Evolutionary conservation across 2,113 vertebrate species (phyloP).

Genomic region (Scortum barcoo): DNA sequence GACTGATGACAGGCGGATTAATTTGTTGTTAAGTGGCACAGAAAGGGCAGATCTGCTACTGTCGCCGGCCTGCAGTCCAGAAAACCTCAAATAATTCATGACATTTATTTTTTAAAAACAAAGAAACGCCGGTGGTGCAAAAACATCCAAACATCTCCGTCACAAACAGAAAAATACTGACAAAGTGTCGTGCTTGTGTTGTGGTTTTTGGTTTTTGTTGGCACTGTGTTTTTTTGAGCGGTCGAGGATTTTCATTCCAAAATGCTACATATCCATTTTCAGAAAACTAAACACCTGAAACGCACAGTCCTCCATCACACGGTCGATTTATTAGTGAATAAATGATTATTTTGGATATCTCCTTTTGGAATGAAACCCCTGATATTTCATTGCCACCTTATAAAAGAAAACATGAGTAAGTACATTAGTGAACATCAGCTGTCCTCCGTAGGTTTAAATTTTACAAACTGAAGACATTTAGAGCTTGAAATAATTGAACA

Average conservation of each 20-base stretch:
- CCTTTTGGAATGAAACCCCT: conserved; percentile 37
- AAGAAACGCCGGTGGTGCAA: background rate
- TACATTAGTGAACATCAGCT: background rate
- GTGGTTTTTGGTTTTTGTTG: conserved; percentile 36
- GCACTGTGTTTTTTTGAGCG: background rate
- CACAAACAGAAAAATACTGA: conserved; percentile 12
- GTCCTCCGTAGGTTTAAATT: background rate
- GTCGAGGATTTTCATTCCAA: conserved; percentile 54
- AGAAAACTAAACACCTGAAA: conserved; percentile 1
- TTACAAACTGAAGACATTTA: background rate
- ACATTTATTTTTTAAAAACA: background rate
- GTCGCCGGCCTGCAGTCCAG: background rate
- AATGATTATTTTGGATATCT: background rate
- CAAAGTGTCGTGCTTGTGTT: background rate
- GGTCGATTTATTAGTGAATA: too few species aligned
- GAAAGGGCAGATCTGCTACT: background rate
- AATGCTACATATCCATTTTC: conserved; percentile 47
- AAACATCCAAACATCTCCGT: background rate
- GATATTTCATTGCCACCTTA: background rate
- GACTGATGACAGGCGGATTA: background rate
- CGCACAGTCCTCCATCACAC: background rate
- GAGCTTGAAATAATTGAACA: background rate
- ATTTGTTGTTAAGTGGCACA: background rate
- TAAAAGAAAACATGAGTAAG: background rate
- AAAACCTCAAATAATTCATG: background rate